Conservation (phyloP, 2,797 vertebrate species). For the Hyperoplus lanceolatus region DNA sequence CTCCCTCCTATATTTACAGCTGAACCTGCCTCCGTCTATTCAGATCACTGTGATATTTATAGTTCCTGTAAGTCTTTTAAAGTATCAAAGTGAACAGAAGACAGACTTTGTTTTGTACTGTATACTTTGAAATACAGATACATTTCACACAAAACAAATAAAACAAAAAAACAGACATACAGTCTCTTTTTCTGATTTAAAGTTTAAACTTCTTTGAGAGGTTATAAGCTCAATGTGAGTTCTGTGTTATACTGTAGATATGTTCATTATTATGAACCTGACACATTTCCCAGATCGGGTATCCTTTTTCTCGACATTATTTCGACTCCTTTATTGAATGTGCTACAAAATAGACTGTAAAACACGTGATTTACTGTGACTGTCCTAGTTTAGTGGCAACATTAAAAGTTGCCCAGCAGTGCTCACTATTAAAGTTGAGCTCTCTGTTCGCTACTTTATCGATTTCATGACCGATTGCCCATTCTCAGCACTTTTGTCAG, state of each 20-base stretch:
- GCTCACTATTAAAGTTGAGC: conserved; percentile 37
- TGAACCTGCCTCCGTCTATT: not conserved
- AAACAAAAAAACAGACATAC: not conserved
- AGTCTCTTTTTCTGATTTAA: not conserved
- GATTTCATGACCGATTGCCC: conserved; percentile 48
- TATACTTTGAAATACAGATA: not conserved
- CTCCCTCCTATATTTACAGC: not conserved
- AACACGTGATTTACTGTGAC: conserved; percentile 30
- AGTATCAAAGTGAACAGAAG: not conserved
- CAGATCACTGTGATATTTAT: not conserved
- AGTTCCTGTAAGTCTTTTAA: not conserved
- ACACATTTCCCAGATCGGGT: not conserved
- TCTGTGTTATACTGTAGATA: not conserved
- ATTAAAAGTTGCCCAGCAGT: conserved; percentile 37
- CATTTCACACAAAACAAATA: not conserved
- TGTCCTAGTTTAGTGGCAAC: conserved; percentile 18
- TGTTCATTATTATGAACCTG: not conserved
- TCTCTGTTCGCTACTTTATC: conserved; percentile 38
- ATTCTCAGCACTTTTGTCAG: conserved; percentile 39
- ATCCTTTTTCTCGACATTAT: not conserved
- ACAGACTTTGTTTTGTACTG: not conserved
- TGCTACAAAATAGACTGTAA: not conserved
- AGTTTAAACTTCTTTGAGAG: not conserved
- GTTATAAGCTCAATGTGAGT: not conserved
- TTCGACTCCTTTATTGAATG: not conserved